Conservation (phyloP, 2,888 invertebrate species). For the Tetropium fuscum region DNA sequence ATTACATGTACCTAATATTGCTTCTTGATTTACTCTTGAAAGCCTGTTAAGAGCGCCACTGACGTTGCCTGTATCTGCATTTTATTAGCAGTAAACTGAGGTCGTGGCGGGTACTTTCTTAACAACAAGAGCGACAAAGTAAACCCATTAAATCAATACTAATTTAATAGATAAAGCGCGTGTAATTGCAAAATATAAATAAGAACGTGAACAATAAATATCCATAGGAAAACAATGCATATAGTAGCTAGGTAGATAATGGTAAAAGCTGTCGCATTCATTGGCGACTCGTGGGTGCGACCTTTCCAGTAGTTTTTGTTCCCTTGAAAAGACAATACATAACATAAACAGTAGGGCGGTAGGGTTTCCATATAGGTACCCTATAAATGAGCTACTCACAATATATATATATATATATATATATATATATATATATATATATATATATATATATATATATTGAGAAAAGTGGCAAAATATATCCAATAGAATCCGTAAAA, state of each 20-base stretch:
- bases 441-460: too few relatives aligned
- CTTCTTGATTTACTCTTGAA: too few relatives aligned
- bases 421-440: too few relatives aligned
- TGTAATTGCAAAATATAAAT: slow-evolving; percentile 57
- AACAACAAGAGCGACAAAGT: slow-evolving; percentile 46
- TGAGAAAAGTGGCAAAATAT: too few relatives aligned
- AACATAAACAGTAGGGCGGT: too few relatives aligned
- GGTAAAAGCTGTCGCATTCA: slow-evolving; percentile 38
- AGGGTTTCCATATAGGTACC: too few relatives aligned
- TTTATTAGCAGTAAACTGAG: slow-evolving; percentile 24
- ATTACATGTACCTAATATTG: too few relatives aligned
- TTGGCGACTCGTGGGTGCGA: slow-evolving; percentile 38
- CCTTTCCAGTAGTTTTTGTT: slow-evolving; percentile 23
- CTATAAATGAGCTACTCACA: too few relatives aligned
- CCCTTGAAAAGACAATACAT: too few relatives aligned
- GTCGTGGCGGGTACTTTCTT: slow-evolving; percentile 37
- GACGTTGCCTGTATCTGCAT: slow-evolving; percentile 12
- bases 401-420: too few relatives aligned
- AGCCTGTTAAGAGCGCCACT: slow-evolving; percentile 7
- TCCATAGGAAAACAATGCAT: slow-evolving; percentile 51
- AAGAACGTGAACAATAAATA: slow-evolving; percentile 54
- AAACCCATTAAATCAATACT: slow-evolving; percentile 53
- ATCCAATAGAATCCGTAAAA: too few relatives aligned
- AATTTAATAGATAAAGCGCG: slow-evolving; percentile 54
- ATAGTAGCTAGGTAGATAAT: slow-evolving; percentile 40